Base-by-base conservation (phyloP, 2,888 invertebrate species). In the Brachypalpus laphriformis region DNA sequence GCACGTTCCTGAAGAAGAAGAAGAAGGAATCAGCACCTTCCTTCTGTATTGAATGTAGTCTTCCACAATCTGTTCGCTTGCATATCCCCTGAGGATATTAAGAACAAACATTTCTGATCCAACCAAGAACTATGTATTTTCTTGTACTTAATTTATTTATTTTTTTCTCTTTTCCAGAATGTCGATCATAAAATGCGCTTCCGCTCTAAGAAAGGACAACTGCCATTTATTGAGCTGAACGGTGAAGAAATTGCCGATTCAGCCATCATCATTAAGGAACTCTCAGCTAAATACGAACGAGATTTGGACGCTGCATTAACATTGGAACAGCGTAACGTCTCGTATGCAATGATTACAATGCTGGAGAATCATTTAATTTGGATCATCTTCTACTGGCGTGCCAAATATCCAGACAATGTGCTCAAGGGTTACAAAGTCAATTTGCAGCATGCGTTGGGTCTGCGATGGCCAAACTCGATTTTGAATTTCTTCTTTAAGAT, bases 191-290 rank as follows among this genome's bases (percentile, higher is more conserved):
- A 97, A 93, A 95, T 97, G 93, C 97, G 97, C 91, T 97, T 96
- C 94, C 96, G 97, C 89, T 98, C 98, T 89, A 97, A 97, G 94
- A 98, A 98, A 92, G 98, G 98, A 56, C 97, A 97, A 92, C 93
- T 98, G 89, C 99, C 98, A 37, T 99, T 98, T 93, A 94, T 99
- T 88, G 98, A 98, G 92, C 92, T 98, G 85, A 98, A 99, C 91
- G 98, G 98, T 49, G 97, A 97, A 90, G 98, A 98, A 93, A 95
- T 98, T 87, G 96, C 98, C 57, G 98, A 98, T 93, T 97, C 97
- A 90, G 94, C 96, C 87, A 95, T 97, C 89, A 98, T 98, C 90
- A 96, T 98, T 89, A 96, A 97, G 90, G 97, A 97, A 90, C 93
- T 98, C 80, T 94, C 96, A 49, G 95, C 96, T 90, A 95, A 96